A percentile compares a stretch with the other conserved stretches of the same genome.
Evolutionary conservation across 2,797 vertebrate species (phyloP).

Genomic region (Brachymystax lenok): DNA sequence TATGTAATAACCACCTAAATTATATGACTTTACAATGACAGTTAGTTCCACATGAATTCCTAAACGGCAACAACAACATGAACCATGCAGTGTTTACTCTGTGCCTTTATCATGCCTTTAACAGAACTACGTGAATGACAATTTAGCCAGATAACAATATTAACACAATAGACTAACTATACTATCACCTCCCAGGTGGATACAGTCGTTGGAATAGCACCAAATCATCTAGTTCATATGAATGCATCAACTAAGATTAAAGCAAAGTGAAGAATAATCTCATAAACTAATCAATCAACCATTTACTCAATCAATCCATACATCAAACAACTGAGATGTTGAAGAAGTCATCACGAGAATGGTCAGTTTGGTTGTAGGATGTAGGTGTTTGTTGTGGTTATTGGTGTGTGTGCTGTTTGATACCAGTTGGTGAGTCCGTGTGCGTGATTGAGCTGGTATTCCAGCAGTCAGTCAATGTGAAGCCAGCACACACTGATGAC

Average conservation of each 20-base stretch:
- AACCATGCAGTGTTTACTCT: slow-evolving; percentile 42
- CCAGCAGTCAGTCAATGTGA: slow-evolving; percentile 5
- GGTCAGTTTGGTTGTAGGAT: background rate
- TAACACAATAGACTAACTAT: slow-evolving; percentile 15
- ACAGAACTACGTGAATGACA: slow-evolving; percentile 19
- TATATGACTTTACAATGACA: no score
- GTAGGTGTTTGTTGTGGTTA: background rate
- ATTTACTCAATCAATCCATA: background rate
- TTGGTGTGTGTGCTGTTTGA: background rate
- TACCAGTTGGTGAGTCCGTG: background rate
- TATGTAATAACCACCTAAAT: no score
- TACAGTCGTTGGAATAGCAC: no score
- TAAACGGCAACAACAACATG: slow-evolving; percentile 43
- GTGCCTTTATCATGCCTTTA: slow-evolving; percentile 49
- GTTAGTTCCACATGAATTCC: slow-evolving; percentile 27
- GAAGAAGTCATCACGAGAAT: background rate
- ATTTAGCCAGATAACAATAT: slow-evolving; percentile 47
- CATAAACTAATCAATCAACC: no score
- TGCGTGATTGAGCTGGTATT: background rate
- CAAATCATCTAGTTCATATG: no score
- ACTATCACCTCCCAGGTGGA: no score
- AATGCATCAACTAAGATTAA: no score
- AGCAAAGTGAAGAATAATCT: no score
- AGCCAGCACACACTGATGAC: slow-evolving; percentile 32
- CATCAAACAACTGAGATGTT: background rate